Evolutionary conservation across 2,888 invertebrate species (phyloP).

Genomic region (Drosophila lacicola): DNA sequence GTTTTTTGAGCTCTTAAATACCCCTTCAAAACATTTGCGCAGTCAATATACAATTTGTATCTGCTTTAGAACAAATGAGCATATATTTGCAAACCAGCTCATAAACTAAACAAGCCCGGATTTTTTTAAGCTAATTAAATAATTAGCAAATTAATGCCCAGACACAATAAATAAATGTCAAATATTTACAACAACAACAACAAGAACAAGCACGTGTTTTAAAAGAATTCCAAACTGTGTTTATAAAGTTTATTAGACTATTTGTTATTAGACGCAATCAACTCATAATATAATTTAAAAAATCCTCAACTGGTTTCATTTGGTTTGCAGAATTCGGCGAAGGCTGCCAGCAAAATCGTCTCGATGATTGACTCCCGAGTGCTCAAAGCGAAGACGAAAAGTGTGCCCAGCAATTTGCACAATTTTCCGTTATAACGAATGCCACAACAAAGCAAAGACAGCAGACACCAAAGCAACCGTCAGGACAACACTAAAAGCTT

Average conservation of each 20-base stretch:
- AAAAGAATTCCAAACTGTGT: constrained; percentile 1
- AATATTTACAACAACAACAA: constrained; percentile 6
- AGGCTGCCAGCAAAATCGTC: constrained; percentile 34
- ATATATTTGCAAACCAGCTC: constrained; percentile 5
- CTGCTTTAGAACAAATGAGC: not conserved
- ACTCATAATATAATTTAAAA: constrained; percentile 15
- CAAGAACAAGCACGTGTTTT: constrained; percentile 6
- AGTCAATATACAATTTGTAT: not conserved
- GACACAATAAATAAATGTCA: constrained; percentile 17
- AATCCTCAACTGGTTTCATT: constrained; percentile 50
- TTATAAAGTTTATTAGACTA: constrained; percentile 16
- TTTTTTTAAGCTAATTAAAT: constrained; percentile 7
- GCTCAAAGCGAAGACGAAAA: constrained; percentile 46
- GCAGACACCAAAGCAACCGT: constrained; percentile 35
- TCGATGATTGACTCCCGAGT: constrained; percentile 61
- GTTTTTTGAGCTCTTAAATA: constrained; percentile 3
- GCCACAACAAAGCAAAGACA: constrained; percentile 16
- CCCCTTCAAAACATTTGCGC: not conserved
- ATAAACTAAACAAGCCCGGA: constrained; percentile 6
- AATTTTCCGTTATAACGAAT: constrained; percentile 76
- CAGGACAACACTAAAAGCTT: constrained; percentile 24
- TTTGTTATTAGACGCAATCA: constrained; percentile 15
- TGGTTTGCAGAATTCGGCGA: constrained; percentile 54
- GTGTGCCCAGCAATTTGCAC: constrained; percentile 53
- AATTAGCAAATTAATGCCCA: constrained; percentile 31